phyloP scores from a whole-genome alignment of 2,888 invertebrate genomes.

The Nemoura dubitans region DNA sequence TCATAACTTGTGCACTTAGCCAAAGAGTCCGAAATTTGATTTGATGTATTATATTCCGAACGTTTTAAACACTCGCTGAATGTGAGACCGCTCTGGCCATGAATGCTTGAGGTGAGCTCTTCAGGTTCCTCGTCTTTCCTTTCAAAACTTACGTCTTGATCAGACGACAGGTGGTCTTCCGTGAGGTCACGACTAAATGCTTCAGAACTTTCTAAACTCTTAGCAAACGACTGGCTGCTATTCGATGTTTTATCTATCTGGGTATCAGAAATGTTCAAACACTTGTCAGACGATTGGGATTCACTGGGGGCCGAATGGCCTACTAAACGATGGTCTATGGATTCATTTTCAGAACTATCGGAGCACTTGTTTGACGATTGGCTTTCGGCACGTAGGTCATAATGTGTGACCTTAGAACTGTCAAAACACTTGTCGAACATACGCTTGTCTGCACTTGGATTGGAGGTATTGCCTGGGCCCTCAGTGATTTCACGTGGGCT shows the following conservation, averaged over 20 bases:
- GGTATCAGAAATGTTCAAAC: background rate
- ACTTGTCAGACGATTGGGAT: background rate
- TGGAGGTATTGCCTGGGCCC: background rate
- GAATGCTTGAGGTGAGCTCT: background rate
- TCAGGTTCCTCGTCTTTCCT: background rate
- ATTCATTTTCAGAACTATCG: background rate
- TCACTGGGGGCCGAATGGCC: background rate
- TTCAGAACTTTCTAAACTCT: too few species aligned
- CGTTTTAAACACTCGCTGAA: background rate
- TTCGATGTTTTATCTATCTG: background rate
- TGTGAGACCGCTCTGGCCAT: background rate
- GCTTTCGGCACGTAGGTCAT: background rate
- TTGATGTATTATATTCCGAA: background rate
- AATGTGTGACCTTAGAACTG: background rate
- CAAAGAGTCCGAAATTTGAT: background rate
- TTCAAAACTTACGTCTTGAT: background rate
- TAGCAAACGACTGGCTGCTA: background rate
- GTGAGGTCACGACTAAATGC: too few species aligned
- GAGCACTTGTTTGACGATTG: background rate
- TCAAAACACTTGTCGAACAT: slow-evolving; percentile 7
- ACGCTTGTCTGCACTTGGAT: background rate
- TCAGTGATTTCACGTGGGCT: background rate
- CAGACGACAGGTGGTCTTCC: background rate
- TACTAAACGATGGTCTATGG: background rate
- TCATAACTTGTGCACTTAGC: background rate